A percentile compares a stretch with the other conserved stretches of the same genome.
phyloP scores from a whole-genome alignment of 1,140 invertebrate species.

The Drosophila asahinai region DNA sequence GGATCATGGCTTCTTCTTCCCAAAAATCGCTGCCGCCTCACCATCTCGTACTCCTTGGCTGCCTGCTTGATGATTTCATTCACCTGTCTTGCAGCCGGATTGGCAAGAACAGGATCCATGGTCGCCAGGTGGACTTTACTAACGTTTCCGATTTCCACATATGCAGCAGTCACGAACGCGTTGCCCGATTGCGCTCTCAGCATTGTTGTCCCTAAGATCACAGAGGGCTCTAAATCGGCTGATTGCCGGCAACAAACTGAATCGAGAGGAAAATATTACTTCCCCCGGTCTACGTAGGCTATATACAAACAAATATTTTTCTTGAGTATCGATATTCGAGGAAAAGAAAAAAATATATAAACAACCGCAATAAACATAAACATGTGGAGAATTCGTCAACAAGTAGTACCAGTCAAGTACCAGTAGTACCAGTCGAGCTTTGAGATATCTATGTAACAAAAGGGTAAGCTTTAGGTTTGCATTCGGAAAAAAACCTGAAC shows the following conservation, averaged over 20 bases:
- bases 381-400: conserved; percentile 48
- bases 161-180: conserved; percentile 53
- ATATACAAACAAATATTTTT: not conserved
- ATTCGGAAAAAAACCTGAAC: not conserved
- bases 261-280: not conserved
- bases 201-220: not conserved
- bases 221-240: not conserved
- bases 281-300: not conserved
- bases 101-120: conserved; percentile 11
- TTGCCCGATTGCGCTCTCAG: conserved; percentile 33
- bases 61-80: conserved; percentile 51
- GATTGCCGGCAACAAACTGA: conserved; percentile 36
- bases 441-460: not conserved
- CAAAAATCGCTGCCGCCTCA: conserved; percentile 33
- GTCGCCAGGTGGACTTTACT: not conserved
- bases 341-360: conserved; percentile 21
- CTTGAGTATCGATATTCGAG: not conserved
- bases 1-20: not conserved
- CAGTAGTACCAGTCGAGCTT: not conserved
- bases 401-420: conserved; percentile 37
- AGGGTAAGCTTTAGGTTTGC: not conserved
- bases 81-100: conserved; percentile 14
- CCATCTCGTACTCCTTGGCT: conserved; percentile 46
- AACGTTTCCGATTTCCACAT: conserved; percentile 38
- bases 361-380: conserved; percentile 39